Evolutionary conservation across 2,888 invertebrate genomes (phyloP).

Genomic region (Harpagoxenus sublaevis): DNA sequence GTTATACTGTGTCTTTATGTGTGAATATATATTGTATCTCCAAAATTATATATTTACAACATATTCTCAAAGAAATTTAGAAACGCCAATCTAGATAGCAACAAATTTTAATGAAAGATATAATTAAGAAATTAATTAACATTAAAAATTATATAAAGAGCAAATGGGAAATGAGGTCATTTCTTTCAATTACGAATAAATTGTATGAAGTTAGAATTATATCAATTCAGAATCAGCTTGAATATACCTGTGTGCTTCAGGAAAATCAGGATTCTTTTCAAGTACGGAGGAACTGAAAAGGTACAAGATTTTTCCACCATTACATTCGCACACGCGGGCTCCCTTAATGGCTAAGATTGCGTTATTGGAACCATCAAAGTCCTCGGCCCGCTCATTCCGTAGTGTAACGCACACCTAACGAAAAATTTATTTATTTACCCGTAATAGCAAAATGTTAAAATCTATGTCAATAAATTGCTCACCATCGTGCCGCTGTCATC

Average conservation of each 20-base stretch:
- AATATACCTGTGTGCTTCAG: conserved; percentile 91
- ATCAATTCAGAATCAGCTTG: no score
- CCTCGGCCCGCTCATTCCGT: conserved; percentile 96
- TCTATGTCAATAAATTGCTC: conserved; percentile 72
- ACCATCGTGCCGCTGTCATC: conserved; percentile 94
- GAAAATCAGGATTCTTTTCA: conserved; percentile 95
- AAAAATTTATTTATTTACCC: not conserved
- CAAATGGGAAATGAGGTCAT: no score
- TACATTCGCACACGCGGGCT: conserved; percentile 94
- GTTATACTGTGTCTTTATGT: no score
- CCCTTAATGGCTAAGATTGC: conserved; percentile 96
- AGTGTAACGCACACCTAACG: conserved; percentile 89
- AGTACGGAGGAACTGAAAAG: conserved; percentile 89
- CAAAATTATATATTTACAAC: no score
- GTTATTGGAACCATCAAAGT: conserved; percentile 92
- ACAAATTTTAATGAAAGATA: no score
- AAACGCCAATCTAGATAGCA: no score
- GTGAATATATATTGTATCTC: no score
- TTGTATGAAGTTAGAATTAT: no score
- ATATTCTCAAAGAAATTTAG: no score
- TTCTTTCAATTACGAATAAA: no score
- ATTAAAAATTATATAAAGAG: no score
- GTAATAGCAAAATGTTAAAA: not conserved
- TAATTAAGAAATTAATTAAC: no score
- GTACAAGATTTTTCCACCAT: conserved; percentile 92